phyloP scores from a whole-genome alignment of 2,888 invertebrate genomes.

The Athalia rosae region DNA sequence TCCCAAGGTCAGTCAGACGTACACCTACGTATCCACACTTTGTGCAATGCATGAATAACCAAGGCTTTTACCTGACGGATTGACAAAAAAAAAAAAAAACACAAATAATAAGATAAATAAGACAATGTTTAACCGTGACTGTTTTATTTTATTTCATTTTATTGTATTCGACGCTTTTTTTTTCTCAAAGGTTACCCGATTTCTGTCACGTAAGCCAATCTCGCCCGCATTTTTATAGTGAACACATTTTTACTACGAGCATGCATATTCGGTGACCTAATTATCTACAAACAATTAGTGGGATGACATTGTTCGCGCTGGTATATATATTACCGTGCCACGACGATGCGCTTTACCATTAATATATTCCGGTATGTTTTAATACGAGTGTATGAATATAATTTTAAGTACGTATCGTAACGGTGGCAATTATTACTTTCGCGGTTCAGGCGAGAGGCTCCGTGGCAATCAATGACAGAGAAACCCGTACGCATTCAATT shows the following conservation, averaged over 20 bases:
- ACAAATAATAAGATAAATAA: too few species aligned
- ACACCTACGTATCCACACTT: not conserved
- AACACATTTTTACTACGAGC: too few species aligned
- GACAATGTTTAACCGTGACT: not conserved
- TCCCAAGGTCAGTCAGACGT: constrained; percentile 8
- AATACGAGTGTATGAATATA: not conserved
- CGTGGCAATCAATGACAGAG: constrained; percentile 30
- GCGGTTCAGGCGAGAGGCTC: constrained; percentile 37
- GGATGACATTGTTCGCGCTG: not conserved
- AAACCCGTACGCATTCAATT: constrained; percentile 30
- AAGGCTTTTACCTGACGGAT: constrained; percentile 17
- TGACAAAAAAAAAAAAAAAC: not conserved
- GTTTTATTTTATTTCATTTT: not conserved
- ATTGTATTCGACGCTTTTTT: too few species aligned
- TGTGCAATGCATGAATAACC: constrained; percentile 8
- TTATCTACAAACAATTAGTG: not conserved
- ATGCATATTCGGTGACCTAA: not conserved
- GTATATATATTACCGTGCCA: constrained; percentile 8
- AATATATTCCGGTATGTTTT: not conserved
- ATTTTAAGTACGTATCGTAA: constrained; percentile 11
- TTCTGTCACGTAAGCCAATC: constrained; percentile 21
- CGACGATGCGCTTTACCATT: not conserved
- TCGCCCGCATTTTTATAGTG: too few species aligned
- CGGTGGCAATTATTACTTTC: constrained; percentile 28
- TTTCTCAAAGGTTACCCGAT: not conserved